Percentiles rank a stretch among this genome's conserved stretches.
Conservation (phyloP, 2,888 invertebrate genomes). For the Mantis religiosa region DNA sequence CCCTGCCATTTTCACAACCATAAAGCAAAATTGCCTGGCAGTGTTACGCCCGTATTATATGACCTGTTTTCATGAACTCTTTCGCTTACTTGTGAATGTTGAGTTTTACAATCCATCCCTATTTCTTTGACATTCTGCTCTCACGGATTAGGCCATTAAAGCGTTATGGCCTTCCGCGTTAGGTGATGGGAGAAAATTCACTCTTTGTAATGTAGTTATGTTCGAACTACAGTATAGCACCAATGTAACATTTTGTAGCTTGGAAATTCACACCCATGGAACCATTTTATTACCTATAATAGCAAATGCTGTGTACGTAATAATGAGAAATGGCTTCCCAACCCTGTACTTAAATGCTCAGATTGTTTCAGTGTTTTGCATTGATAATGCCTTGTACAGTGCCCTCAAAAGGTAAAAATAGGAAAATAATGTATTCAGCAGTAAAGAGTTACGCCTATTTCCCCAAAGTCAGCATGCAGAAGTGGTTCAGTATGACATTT, state of each 20-base stretch:
- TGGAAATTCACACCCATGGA: background rate
- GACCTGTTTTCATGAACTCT: background rate
- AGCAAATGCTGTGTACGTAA: too few species aligned
- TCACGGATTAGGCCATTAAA: background rate
- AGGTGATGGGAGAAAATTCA: background rate
- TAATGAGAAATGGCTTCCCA: too few species aligned
- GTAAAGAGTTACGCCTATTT: too few species aligned
- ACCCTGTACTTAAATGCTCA: too few species aligned
- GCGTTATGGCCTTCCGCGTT: background rate
- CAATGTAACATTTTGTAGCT: background rate
- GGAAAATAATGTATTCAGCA: too few species aligned
- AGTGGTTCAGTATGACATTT: too few species aligned
- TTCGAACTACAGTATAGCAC: background rate
- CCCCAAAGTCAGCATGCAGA: too few species aligned
- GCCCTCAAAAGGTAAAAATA: too few species aligned
- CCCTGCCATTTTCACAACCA: background rate
- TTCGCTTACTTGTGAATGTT: background rate
- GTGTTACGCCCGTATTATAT: too few species aligned
- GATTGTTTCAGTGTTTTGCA: too few species aligned
- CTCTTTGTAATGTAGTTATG: background rate
- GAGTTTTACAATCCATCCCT: background rate
- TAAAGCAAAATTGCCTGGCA: background rate
- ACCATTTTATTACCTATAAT: background rate
- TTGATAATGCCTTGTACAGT: too few species aligned
- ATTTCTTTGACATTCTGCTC: background rate